phyloP scores from a whole-genome alignment of 2,797 vertebrate genomes.

The Peromyscus attwateri region DNA sequence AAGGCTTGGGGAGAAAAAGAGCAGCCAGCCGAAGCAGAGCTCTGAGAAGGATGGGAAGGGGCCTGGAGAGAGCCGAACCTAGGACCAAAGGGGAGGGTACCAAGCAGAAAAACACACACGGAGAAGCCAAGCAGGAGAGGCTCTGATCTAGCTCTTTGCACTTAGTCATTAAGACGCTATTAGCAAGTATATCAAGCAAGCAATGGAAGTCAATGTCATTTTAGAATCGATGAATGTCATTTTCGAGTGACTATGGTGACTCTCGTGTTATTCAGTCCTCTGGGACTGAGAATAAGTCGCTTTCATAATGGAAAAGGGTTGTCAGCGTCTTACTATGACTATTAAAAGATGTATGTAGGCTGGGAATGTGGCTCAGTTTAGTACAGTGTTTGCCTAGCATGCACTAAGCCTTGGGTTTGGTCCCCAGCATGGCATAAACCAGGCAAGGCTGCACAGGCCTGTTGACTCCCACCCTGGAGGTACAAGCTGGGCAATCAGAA shows the following conservation, averaged over 20 bases:
- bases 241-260: not conserved
- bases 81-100: not conserved
- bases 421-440: not conserved
- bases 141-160: not conserved
- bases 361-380: not conserved
- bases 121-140: slow-evolving; percentile 14
- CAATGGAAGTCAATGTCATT: not conserved
- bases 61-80: not conserved
- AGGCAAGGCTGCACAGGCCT: not conserved
- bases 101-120: not conserved
- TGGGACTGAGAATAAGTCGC: not conserved
- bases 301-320: slow-evolving; percentile 13
- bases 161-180: slow-evolving; percentile 25
- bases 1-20: not conserved
- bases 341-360: not conserved
- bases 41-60: not conserved
- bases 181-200: not conserved
- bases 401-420: not conserved
- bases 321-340: not conserved
- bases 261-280: not conserved
- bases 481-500: not conserved
- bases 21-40: not conserved
- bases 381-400: not conserved
- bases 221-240: not conserved
- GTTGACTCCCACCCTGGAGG: not conserved